phyloP scores from a whole-genome alignment of 2,113 vertebrate species.

The Ciconia maguari region DNA sequence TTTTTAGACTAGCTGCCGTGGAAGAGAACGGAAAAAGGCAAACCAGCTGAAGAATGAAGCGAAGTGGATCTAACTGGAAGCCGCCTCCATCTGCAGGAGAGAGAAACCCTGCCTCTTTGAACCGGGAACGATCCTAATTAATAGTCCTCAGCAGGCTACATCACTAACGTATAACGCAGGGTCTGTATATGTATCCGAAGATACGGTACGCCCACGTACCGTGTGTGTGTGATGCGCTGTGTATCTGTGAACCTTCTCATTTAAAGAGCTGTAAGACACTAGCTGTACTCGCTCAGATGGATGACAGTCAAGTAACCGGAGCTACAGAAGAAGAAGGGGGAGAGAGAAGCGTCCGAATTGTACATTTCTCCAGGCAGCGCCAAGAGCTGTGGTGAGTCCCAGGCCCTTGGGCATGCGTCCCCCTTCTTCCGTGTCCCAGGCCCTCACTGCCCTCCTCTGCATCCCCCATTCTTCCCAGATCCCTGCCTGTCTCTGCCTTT shows the following conservation, averaged over 20 bases:
- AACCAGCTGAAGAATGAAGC: background rate
- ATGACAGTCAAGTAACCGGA: fast-evolving
- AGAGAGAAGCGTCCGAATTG: too few relatives aligned
- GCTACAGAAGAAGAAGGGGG: background rate
- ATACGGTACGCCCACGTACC: fast-evolving
- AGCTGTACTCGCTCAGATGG: too few relatives aligned
- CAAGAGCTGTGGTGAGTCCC: background rate
- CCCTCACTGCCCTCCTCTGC: background rate
- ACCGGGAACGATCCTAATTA: background rate
- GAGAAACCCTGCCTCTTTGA: background rate
- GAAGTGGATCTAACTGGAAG: background rate
- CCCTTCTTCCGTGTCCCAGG: fast-evolving
- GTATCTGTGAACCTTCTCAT: fast-evolving
- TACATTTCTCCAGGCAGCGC: too few relatives aligned
- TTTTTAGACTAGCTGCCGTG: background rate
- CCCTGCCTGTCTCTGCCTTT: background rate
- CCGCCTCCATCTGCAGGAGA: background rate
- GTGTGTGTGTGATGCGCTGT: too few relatives aligned
- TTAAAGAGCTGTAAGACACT: background rate
- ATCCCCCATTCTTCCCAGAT: background rate
- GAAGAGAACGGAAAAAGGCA: background rate
- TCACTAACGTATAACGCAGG: fast-evolving
- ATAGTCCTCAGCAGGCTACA: background rate
- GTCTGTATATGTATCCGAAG: background rate
- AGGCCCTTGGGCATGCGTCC: fast-evolving